These are phyloP conservation scores for Xenopus petersii DNA, from an alignment of 2,797 vertebrate genomes.

Conservation along the genomic window DNA sequence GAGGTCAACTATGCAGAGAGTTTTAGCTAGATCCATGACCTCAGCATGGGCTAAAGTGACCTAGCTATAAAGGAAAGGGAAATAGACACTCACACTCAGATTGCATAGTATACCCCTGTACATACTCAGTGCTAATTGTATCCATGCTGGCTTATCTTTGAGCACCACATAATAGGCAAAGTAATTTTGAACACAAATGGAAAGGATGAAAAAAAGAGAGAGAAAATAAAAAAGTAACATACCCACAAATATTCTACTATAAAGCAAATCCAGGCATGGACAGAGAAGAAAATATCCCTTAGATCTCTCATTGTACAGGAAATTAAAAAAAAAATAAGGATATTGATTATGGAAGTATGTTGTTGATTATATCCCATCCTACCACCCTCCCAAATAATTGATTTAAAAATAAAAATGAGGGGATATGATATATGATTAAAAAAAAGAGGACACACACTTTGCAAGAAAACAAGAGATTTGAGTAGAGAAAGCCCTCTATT, in stretches of 20 bases:
- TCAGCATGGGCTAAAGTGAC: slow-evolving; percentile 16
- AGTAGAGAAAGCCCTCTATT: background rate
- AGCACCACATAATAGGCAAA: too few relatives aligned
- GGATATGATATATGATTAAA: too few relatives aligned
- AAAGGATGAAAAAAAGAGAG: too few relatives aligned
- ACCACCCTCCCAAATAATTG: background rate
- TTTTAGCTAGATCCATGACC: slow-evolving; percentile 15
- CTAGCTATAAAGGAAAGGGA: background rate
- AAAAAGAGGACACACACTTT: too few relatives aligned
- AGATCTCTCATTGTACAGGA: slow-evolving; percentile 35
- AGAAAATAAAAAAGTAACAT: too few relatives aligned
- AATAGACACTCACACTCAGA: background rate
- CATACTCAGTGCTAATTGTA: too few relatives aligned
- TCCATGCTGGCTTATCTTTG: too few relatives aligned
- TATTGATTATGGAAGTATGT: slow-evolving; percentile 44
- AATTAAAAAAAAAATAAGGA: slow-evolving; percentile 31
- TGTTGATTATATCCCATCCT: slow-evolving; percentile 10
- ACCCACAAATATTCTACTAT: background rate
- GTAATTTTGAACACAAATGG: too few relatives aligned
- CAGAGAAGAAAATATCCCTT: slow-evolving; percentile 13
- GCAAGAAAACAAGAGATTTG: background rate
- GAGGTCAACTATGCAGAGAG: slow-evolving; percentile 11
- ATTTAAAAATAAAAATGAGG: too few relatives aligned
- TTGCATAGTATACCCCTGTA: background rate
- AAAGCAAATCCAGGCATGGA: slow-evolving; percentile 8